These are phyloP conservation scores for Sisyra nigra DNA, from an alignment of 2,888 invertebrate species.

Conservation along the genomic window DNA sequence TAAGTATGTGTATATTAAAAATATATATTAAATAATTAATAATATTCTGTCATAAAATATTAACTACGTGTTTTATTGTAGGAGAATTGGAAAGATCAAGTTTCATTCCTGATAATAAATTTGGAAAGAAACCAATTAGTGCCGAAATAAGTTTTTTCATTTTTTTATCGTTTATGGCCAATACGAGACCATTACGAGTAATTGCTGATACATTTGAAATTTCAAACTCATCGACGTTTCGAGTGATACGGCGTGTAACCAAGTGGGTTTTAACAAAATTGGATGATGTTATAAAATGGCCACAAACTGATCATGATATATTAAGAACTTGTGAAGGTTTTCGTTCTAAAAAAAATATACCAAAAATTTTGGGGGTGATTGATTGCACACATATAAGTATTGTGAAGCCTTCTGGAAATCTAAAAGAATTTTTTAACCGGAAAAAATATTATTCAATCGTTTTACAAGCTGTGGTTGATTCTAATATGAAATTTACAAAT, in stretches of 20 bases:
- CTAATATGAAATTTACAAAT: conserved; percentile 8
- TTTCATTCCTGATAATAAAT: conserved; percentile 6
- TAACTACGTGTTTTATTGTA: neutral
- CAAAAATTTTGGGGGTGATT: conserved; percentile 9
- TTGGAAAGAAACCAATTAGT: conserved; percentile 8
- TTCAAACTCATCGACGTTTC: conserved; percentile 9
- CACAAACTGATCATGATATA: conserved; percentile 4
- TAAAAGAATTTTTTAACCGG: conserved; percentile 9
- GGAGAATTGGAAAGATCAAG: conserved; percentile 7
- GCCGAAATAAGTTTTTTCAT: conserved; percentile 9
- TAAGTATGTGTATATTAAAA: neutral
- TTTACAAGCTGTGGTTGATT: conserved; percentile 10
- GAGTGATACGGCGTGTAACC: conserved; percentile 8
- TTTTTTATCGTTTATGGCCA: conserved; percentile 10
- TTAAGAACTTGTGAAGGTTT: conserved; percentile 8
- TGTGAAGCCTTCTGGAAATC: conserved; percentile 6
- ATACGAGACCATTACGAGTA: conserved; percentile 9
- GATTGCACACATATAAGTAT: conserved; percentile 10
- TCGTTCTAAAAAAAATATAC: conserved; percentile 7
- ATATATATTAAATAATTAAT: too few species aligned
- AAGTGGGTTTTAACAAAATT: conserved; percentile 10
- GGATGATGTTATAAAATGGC: conserved; percentile 10
- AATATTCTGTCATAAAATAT: too few species aligned
- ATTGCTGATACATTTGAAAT: conserved; percentile 9
- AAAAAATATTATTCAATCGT: conserved; percentile 9